A percentile compares a stretch with the other conserved stretches of the same genome.
Conservation (phyloP, 1,140 invertebrate genomes). For the Asobara japonica region DNA sequence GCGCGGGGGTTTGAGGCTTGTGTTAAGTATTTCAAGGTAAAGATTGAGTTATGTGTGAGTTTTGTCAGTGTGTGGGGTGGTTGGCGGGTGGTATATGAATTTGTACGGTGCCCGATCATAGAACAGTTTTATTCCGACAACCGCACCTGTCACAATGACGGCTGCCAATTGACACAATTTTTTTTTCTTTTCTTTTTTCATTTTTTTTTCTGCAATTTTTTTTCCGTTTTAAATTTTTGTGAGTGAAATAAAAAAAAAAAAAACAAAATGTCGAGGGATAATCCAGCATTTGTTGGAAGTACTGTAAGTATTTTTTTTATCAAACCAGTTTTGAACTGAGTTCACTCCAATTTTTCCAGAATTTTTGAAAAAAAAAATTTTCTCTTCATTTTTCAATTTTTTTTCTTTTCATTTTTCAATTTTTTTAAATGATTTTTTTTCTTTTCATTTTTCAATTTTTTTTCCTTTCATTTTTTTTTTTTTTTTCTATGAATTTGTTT, state of each 20-base stretch:
- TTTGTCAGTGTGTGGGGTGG: not conserved
- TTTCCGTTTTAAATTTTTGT: not conserved
- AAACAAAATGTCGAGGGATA: not conserved
- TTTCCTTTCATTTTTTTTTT: no score
- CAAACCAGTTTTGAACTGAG: no score
- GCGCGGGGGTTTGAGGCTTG: not conserved
- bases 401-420: no score
- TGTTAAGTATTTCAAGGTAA: slow-evolving; percentile 4
- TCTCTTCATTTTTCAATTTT: no score
- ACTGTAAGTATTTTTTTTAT: not conserved
- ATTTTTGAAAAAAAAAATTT: no score
- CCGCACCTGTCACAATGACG: not conserved
- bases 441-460: no score
- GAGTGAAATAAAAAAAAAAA: no score
- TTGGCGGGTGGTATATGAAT: slow-evolving; percentile 3
- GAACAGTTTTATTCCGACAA: not conserved
- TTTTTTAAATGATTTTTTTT: no score
- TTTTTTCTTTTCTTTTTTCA: not conserved
- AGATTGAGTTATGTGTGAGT: not conserved
- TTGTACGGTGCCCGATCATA: not conserved
- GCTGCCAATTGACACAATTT: not conserved
- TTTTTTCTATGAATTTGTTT: no score
- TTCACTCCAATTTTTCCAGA: no score
- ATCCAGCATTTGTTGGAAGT: not conserved
- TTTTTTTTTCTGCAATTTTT: not conserved